A percentile compares a stretch with the other conserved stretches of the same genome.
phyloP scores from a whole-genome alignment of 23 tunicate genomes.

The Trididemnum miniatum region DNA sequence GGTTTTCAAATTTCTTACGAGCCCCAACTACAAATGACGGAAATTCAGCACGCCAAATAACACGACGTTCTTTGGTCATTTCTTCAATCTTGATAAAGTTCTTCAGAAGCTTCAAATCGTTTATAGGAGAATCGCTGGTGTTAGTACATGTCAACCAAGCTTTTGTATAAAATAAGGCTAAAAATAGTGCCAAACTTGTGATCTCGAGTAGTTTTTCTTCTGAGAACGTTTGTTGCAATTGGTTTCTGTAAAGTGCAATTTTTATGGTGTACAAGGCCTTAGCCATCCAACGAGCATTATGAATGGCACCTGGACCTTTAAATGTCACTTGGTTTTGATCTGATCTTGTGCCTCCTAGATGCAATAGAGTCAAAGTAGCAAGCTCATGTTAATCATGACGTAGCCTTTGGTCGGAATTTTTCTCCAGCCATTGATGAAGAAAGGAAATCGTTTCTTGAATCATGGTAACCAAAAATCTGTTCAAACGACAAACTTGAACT shows the following conservation, averaged over 20 bases:
- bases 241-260: background rate
- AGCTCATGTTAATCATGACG: conserved; percentile 4
- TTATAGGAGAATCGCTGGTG: background rate
- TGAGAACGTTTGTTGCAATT: background rate
- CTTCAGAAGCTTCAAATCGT: background rate
- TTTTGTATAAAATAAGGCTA: background rate
- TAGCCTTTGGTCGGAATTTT: background rate
- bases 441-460: background rate
- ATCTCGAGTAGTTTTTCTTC: background rate
- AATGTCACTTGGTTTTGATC: no score
- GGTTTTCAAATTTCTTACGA: background rate
- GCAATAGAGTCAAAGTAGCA: background rate
- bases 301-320: background rate
- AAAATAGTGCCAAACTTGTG: background rate
- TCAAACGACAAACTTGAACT: background rate
- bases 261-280: background rate
- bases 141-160: background rate
- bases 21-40: background rate
- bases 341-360: background rate
- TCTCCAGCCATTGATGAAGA: conserved; percentile 2
- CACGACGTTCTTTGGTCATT: background rate
- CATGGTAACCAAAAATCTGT: background rate
- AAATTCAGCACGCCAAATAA: background rate
- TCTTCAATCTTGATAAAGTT: background rate
- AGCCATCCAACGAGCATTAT: background rate